phyloP scores from a whole-genome alignment of 1,140 invertebrate genomes.

The Leguminivora glycinivorella region DNA sequence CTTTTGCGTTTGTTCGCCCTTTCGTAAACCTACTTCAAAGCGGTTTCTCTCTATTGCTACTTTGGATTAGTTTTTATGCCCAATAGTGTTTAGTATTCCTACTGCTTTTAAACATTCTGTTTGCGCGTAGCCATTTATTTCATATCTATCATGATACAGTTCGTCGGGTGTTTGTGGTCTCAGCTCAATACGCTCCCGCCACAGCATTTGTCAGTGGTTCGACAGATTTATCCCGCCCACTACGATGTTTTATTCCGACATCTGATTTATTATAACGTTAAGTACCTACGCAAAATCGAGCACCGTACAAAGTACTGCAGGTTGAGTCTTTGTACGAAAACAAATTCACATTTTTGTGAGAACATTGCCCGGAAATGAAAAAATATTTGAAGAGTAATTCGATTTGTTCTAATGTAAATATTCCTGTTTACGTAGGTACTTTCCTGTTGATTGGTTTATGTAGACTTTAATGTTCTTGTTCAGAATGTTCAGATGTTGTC shows the following conservation, averaged over 20 bases:
- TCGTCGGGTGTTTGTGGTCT: conserved; percentile 15
- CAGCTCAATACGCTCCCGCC: conserved; percentile 9
- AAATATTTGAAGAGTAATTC: conserved; percentile 1
- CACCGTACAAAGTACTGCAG: neutral
- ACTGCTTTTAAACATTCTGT: neutral
- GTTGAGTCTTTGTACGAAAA: neutral
- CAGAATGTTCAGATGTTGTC: too few species aligned
- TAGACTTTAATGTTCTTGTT: neutral
- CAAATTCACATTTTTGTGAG: neutral
- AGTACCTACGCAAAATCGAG: conserved; percentile 13
- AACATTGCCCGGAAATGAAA: neutral
- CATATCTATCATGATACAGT: conserved; percentile 21
- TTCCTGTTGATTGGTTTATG: neutral
- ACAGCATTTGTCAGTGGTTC: conserved; percentile 25
- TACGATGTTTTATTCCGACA: conserved; percentile 26
- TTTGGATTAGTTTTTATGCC: neutral
- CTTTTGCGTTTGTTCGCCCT: conserved; percentile 14
- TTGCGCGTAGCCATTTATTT: neutral
- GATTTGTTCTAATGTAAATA: conserved; percentile 6
- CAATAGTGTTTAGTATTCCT: conserved; percentile 2
- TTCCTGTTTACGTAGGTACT: neutral
- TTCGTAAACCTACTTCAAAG: conserved; percentile 11
- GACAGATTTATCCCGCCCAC: conserved; percentile 26
- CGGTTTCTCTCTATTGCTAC: neutral
- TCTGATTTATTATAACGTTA: conserved; percentile 27